Evolutionary conservation across 2,797 vertebrate genomes (phyloP), one percentile per base, ranked within the genome.

Genomic region (Oreonectes daqikongensis): DNA sequence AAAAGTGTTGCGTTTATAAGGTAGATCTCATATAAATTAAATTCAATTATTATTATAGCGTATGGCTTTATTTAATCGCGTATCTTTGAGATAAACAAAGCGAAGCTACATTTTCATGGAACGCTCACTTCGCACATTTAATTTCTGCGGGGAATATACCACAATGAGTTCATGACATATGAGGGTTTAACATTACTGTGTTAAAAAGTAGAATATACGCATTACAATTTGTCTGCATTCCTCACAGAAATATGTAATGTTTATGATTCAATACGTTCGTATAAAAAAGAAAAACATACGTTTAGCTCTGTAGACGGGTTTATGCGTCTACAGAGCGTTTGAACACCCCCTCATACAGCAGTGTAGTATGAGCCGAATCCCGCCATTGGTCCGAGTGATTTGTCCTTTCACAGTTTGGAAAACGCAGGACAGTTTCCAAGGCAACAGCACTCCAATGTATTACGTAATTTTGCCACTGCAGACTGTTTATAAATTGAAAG

Each of bases 381-480:
- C 26, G 72, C 86, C 80, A 92, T 91, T 92, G 91, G 91, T 85
- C n/a, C n/a, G n/a, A n/a, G n/a, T n/a, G n/a, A n/a, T n/a, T n/a
- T n/a, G n/a, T n/a, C 77, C 79, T 40, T 59, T 57, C 46, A 55
- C 8, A 61, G 32, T 90, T 91, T 87, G 82, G 87, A 91, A 79
- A 79, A 90, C 77, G 89, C 90, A 17, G 81, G 28, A 60, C 7
- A 40, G 84, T 50, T 85, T 75, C 82, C 88, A 50, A 75, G 84
- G 90, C 59, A 89, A 91, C 89, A 28, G 44, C 22, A 0, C 61
- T 26, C 42, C 40, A 80, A 26, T 32, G 50, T 64, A 24, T 46
- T 68, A 44, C 52, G 46, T 55, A 28, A 42, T 53, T 35, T 8
- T 35, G 32, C 32, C 32, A 35, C 7, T 35, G 32, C 7, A 35